These are phyloP conservation scores for Cepaea hortensis DNA, from an alignment of 2,888 invertebrate genomes.

Conservation along the genomic window DNA sequence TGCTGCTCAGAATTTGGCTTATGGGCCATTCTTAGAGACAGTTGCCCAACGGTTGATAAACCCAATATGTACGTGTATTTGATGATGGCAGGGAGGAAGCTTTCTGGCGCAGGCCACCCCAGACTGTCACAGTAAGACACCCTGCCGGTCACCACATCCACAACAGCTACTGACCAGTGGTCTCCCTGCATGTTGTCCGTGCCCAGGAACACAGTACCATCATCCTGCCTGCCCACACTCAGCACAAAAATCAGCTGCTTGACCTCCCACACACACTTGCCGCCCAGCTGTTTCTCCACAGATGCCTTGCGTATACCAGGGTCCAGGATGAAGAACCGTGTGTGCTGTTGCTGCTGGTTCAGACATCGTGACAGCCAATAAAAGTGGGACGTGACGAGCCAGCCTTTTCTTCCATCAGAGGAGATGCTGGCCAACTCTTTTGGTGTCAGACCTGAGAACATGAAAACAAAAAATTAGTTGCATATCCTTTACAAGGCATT, in stretches of 20 bases:
- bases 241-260: slow-evolving; percentile 39
- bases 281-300: slow-evolving; percentile 24
- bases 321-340: slow-evolving; percentile 42
- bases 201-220: slow-evolving; percentile 43
- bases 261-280: slow-evolving; percentile 13
- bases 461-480: neutral
- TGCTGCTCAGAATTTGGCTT: slow-evolving; percentile 44
- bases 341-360: slow-evolving; percentile 40
- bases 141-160: slow-evolving; percentile 18
- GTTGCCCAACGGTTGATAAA: slow-evolving; percentile 11
- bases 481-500: too few relatives aligned
- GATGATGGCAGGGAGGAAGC: slow-evolving; percentile 7
- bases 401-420: slow-evolving; percentile 47
- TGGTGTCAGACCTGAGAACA: slow-evolving; percentile 43
- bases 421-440: slow-evolving; percentile 41
- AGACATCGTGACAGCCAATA: slow-evolving; percentile 46
- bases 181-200: slow-evolving; percentile 46
- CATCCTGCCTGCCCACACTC: slow-evolving; percentile 47
- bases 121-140: slow-evolving; percentile 46
- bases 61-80: slow-evolving; percentile 38
- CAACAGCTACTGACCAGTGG: slow-evolving; percentile 47
- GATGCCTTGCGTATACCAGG: slow-evolving; percentile 27
- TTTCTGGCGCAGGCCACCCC: slow-evolving; percentile 43
- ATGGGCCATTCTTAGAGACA: slow-evolving; percentile 40
- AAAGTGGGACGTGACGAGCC: slow-evolving; percentile 48